phyloP scores from a whole-genome alignment of 2,113 vertebrate species.

The Larimichthys crocea region DNA sequence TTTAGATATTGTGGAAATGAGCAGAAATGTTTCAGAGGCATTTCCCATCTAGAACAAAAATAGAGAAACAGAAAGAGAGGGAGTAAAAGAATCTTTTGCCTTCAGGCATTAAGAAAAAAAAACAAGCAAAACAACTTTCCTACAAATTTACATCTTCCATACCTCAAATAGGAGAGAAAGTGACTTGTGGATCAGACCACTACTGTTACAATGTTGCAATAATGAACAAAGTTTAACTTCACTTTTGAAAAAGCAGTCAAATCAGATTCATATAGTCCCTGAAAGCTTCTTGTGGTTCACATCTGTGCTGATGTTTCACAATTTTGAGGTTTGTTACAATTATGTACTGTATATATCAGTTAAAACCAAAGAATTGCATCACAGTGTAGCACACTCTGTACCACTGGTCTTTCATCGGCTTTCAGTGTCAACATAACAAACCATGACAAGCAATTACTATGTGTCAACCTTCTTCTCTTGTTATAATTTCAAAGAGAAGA shows the following conservation, averaged over 20 bases:
- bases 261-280: background rate
- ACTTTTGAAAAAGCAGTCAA: background rate
- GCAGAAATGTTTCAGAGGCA: conserved; percentile 78
- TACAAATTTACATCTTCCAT: background rate
- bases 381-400: no score
- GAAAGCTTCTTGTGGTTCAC: background rate
- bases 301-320: background rate
- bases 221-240: background rate
- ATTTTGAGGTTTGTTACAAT: no score
- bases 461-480: background rate
- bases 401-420: background rate
- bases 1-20: conserved; percentile 85
- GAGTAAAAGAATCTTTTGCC: background rate
- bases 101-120: conserved; percentile 21
- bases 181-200: background rate
- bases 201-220: background rate
- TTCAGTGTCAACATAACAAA: background rate
- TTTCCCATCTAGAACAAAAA: conserved; percentile 86
- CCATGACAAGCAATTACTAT: no score
- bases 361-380: no score
- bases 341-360: no score
- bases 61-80: conserved; percentile 26
- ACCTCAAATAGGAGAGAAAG: background rate
- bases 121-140: background rate
- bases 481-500: background rate